Base-by-base conservation (phyloP, 2,797 vertebrate species). In the Dermochelys coriacea region DNA sequence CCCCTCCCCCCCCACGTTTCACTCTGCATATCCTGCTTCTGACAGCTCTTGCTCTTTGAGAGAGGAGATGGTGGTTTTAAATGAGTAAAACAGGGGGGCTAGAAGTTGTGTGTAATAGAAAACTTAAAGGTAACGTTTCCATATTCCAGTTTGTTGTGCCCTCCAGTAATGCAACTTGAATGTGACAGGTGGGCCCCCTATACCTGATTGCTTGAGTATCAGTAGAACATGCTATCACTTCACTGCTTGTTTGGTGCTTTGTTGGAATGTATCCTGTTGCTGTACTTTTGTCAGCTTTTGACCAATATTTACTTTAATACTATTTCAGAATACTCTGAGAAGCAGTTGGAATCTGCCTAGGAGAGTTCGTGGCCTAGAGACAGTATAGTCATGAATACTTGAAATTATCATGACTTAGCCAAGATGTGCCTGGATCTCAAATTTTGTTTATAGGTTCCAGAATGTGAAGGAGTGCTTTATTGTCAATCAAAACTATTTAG, bases 101-200 rank as follows among this genome's bases (percentile, higher is more conserved):
- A 12, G 86, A 37, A 3, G 12, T 25, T 2, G 1, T 41, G 57
- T 50, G 47, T 84, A 31, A 74, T 57, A 85, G 71, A 87, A 57
- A 87, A 80, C 92, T 93, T 77, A 86, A 91, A 83, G 61, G 37
- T 8, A 83, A 88, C 94, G 90, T 29, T 81, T 86, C 87, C 0
- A 0, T 85, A 80, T 87, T 92, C 95, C 77, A 93, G 71, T 84
- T 91, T 91, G 68, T 52, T 41, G 64, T 11, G 1, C 55, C 16
- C 34, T 94, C 83, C 87, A 54, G 45, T 91, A 84, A 88, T 15
- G 31, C 75, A 84, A 90, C 85, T 5, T 93, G 87, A 52, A 89
- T 95, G 95, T 96, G 93, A 90, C 96, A 97, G 96, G 93, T 95
- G 96, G 96, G 77, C 45, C 82, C 86, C 91, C 88, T 89, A 80